Percentiles rank a stretch among this genome's conserved stretches.
phyloP scores from a whole-genome alignment of 2,113 vertebrate genomes.

The Stegastes partitus region DNA sequence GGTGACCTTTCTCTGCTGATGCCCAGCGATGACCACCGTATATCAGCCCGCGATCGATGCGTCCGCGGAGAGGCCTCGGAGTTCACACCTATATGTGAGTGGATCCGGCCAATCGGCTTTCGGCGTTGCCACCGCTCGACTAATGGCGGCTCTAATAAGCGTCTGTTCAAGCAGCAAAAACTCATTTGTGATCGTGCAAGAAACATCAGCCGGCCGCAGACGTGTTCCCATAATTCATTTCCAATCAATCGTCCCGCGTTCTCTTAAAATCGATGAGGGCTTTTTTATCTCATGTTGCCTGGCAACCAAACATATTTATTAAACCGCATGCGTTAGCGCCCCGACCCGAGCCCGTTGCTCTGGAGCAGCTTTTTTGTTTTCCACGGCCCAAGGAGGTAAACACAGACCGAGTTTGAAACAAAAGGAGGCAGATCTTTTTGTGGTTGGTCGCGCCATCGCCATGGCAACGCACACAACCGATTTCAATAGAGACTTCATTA shows the following conservation, averaged over 20 bases:
- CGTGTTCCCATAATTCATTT: neutral
- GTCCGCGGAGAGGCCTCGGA: constrained; percentile 10
- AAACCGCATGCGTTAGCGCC: neutral
- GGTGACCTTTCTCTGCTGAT: constrained; percentile 71
- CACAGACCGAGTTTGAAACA: constrained; percentile 35
- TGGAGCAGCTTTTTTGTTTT: neutral
- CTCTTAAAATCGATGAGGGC: neutral
- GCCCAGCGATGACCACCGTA: constrained; percentile 59
- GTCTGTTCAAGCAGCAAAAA: neutral
- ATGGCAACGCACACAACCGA: constrained; percentile 62
- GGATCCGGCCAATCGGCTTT: neutral
- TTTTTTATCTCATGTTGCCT: constrained; percentile 24
- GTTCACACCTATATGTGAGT: neutral
- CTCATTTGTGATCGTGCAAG: neutral
- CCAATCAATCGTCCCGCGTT: neutral
- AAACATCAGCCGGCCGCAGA: constrained; percentile 1
- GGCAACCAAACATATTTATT: neutral
- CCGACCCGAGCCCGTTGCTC: neutral
- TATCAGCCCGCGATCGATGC: constrained; percentile 55
- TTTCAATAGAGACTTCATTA: constrained; percentile 65
- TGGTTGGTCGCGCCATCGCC: constrained; percentile 43
- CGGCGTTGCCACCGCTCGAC: neutral
- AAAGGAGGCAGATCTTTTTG: constrained; percentile 27
- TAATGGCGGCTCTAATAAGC: neutral
- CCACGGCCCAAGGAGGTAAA: constrained; percentile 8